A percentile compares a stretch with the other conserved stretches of the same genome.
Evolutionary conservation across 2,888 invertebrate genomes (phyloP).

Genomic region (Tinea semifulvella): DNA sequence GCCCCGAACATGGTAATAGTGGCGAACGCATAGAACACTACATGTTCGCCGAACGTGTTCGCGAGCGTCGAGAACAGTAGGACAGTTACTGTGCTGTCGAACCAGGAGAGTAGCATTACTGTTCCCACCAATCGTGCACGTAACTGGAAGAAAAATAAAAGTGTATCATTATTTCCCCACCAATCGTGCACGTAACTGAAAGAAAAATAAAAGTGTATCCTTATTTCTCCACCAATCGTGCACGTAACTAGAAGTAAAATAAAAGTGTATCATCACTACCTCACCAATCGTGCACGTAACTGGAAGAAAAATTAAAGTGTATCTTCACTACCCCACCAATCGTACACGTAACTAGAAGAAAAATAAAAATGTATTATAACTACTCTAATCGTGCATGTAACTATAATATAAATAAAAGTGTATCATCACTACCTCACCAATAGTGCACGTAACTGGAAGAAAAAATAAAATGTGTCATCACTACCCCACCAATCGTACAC

Average conservation of each 20-base stretch:
- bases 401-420: too few relatives aligned
- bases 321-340: too few relatives aligned
- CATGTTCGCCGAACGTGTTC: conserved; percentile 35
- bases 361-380: too few relatives aligned
- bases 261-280: conserved; percentile 21
- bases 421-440: too few relatives aligned
- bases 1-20: conserved; percentile 39
- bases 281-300: conserved; percentile 45
- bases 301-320: conserved; percentile 20
- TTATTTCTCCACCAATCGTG: conserved; percentile 40
- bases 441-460: too few relatives aligned
- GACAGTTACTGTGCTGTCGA: conserved; percentile 42
- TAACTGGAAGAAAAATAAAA: conserved; percentile 26
- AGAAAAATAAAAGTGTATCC: not conserved
- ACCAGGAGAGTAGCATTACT: conserved; percentile 45
- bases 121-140: conserved; percentile 44
- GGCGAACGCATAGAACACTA: conserved; percentile 47
- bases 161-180: conserved; percentile 28
- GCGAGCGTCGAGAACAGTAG: not conserved
- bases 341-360: too few relatives aligned
- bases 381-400: too few relatives aligned
- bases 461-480: too few relatives aligned
- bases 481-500: too few relatives aligned
- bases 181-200: conserved; percentile 42
- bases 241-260: conserved; percentile 32